Evolutionary conservation across 1,140 invertebrate species (phyloP), one percentile per base, ranked within the genome.

Genomic region (Orchesella cincta): DNA sequence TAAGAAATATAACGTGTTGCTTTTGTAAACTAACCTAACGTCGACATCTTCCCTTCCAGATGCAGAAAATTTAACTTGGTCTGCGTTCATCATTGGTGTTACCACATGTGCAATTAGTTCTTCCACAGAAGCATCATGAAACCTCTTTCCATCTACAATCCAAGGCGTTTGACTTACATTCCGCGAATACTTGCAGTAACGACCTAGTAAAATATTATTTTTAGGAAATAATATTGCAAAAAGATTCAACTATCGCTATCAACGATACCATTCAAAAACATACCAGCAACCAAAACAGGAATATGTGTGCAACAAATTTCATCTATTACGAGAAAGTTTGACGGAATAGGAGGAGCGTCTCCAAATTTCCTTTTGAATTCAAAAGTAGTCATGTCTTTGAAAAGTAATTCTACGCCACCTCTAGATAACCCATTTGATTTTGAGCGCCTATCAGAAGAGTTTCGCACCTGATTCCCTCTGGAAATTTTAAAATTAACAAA

Each of bases 41-140:
- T 98, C 95, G 0, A 95, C 94, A 87, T 99, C 97, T 87, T 98
- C 97, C 74, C 97, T 87, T 0, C 97, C 97, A 76, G 95, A 97
- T 3, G 96, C 90, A 81, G 93, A 91, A 83, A 89, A 98, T 91
- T 85, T 93, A 90, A 82, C 85, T 82, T 87, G 85, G 82, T 89
- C 87, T 71, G 88, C 85, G 83, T 85, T 85, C 23, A 90, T 87
- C 67, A 72, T 88, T 34, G 85, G 88, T 82, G 83, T 88, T 83
- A 83, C 86, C 84, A 57, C 85, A 70, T 88, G 86, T 82, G 92
- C 92, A 64, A 98, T 92, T 23, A 96, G 88, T 86, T 98, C 96
- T 86, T 98, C 93, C 0, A 98, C 93, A 0, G 96, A 98, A 29
- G 90, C 90, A 80, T 93, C 91, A 80, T 92, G 91, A 5, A 73